Evolutionary conservation across 2,888 invertebrate genomes (phyloP).

Genomic region (Trissoscelio sp.): DNA sequence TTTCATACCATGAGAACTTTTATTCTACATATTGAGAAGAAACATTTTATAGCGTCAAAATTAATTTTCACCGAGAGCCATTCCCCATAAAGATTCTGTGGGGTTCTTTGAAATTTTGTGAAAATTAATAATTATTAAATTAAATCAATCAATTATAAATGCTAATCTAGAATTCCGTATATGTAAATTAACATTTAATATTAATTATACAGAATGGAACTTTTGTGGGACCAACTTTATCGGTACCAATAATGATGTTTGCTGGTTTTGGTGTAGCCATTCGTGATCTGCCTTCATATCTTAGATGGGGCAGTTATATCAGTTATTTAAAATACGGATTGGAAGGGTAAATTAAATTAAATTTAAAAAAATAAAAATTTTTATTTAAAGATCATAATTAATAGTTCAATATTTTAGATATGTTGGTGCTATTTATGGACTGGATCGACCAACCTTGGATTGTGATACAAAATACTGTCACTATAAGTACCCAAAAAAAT

Average conservation of each 20-base stretch:
- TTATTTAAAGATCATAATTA: not conserved
- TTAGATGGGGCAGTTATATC: constrained; percentile 96
- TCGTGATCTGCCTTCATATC: constrained; percentile 92
- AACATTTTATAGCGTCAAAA: too few species aligned
- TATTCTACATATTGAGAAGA: too few species aligned
- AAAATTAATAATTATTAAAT: too few species aligned
- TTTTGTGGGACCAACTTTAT: constrained; percentile 95
- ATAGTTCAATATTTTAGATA: constrained; percentile 82
- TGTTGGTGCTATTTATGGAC: constrained; percentile 93
- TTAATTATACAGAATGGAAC: constrained; percentile 96
- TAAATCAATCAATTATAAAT: too few species aligned
- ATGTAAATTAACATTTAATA: too few species aligned
- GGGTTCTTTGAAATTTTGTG: too few species aligned
- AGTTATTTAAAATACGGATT: constrained; percentile 96
- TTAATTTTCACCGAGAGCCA: too few species aligned
- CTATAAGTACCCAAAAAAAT: constrained; percentile 91
- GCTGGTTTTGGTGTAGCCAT: constrained; percentile 97
- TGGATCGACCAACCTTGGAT: constrained; percentile 89
- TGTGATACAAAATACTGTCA: constrained; percentile 91
- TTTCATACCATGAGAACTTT: too few species aligned
- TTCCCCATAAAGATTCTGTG: too few species aligned
- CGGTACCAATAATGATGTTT: constrained; percentile 98
- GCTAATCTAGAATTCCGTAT: too few species aligned
- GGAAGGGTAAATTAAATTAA: constrained; percentile 87
- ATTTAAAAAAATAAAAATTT: constrained; percentile 24